These are phyloP conservation scores for Drosophila phalerata DNA, from an alignment of 2,888 invertebrate genomes.

Conservation along the genomic window DNA sequence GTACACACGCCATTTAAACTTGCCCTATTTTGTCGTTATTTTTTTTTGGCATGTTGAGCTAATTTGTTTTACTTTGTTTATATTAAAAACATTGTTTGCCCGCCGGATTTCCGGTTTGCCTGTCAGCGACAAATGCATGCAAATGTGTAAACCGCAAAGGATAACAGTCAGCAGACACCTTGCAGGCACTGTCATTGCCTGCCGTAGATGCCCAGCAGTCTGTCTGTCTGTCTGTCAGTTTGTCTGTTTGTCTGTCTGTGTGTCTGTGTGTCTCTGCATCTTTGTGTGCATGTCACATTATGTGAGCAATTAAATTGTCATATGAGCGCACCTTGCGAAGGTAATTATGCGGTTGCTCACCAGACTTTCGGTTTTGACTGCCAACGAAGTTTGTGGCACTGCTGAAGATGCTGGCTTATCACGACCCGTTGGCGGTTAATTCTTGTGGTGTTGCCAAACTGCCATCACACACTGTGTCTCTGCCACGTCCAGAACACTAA, in stretches of 20 bases:
- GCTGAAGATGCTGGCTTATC: slow-evolving; percentile 42
- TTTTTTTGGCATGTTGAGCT: slow-evolving; percentile 57
- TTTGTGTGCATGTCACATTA: slow-evolving; percentile 65
- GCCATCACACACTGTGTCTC: slow-evolving; percentile 21
- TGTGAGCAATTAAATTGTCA: slow-evolving; percentile 78
- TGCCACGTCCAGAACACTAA: slow-evolving; percentile 40
- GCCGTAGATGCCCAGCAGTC: slow-evolving; percentile 29
- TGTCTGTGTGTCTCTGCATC: slow-evolving; percentile 33
- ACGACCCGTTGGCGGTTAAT: slow-evolving; percentile 53
- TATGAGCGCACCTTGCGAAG: slow-evolving; percentile 61
- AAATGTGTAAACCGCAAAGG: slow-evolving; percentile 78
- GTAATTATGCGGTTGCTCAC: slow-evolving; percentile 69
- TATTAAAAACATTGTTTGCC: slow-evolving; percentile 76
- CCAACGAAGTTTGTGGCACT: slow-evolving; percentile 44
- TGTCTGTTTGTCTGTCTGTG: background rate
- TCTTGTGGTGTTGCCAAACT: slow-evolving; percentile 51
- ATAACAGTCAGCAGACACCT: slow-evolving; percentile 66
- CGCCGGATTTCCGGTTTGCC: slow-evolving; percentile 50
- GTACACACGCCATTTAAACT: background rate
- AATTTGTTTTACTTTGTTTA: slow-evolving; percentile 81
- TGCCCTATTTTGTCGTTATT: slow-evolving; percentile 9
- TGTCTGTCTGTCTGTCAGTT: background rate
- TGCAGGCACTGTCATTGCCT: slow-evolving; percentile 32
- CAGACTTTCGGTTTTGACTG: slow-evolving; percentile 45
- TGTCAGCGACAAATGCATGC: slow-evolving; percentile 58